These are phyloP conservation scores for Lophius americanus DNA, from an alignment of 2,797 vertebrate species.

Conservation along the genomic window DNA sequence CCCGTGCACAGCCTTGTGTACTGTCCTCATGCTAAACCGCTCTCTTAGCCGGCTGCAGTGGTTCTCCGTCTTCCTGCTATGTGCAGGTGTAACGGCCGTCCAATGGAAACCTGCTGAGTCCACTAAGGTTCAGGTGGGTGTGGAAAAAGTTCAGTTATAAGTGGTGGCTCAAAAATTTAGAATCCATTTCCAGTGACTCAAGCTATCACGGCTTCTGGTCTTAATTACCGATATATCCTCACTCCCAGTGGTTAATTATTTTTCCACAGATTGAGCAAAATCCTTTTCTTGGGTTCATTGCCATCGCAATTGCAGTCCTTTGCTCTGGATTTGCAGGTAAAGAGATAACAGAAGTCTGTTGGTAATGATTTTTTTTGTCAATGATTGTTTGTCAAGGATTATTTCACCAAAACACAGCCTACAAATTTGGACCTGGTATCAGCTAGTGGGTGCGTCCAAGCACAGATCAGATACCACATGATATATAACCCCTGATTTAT, in stretches of 20 bases:
- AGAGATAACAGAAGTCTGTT: neutral
- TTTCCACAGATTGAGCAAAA: slow-evolving; percentile 90
- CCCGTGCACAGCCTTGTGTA: slow-evolving; percentile 95
- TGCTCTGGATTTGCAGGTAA: slow-evolving; percentile 99
- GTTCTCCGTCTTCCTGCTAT: slow-evolving; percentile 95
- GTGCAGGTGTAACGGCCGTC: slow-evolving; percentile 91
- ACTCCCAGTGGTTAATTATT: neutral
- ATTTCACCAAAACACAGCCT: neutral
- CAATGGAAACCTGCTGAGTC: slow-evolving; percentile 92
- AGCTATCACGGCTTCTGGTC: neutral
- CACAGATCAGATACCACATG: too few species aligned
- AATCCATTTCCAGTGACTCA: neutral
- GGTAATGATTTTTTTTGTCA: too few species aligned
- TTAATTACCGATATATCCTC: neutral
- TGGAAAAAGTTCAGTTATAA: neutral
- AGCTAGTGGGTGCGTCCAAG: too few species aligned
- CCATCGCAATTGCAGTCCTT: slow-evolving; percentile 91
- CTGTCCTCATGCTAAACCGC: slow-evolving; percentile 93
- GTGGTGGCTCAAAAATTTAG: neutral
- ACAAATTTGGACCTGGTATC: neutral
- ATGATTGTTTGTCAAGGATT: too few species aligned
- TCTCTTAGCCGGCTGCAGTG: slow-evolving; percentile 93
- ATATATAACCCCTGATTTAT: too few species aligned
- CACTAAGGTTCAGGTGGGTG: slow-evolving; percentile 89
- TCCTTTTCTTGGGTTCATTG: slow-evolving; percentile 88